Conservation (phyloP, 2,113 vertebrate genomes). For the Pan troglodytes region NHGRI_mPanTro3-v2.1_pri NC_072421.2:7153501-7154000, state of each 20-base stretch:
- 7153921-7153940: no score
- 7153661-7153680: not conserved
- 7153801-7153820: not conserved
- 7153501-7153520: not conserved
- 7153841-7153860: not conserved
- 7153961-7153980: no score
- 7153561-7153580: not conserved
- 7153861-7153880: no score
- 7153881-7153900: no score
- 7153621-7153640: not conserved
- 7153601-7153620: not conserved
- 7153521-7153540: not conserved
- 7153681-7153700: not conserved
- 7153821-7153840: not conserved
- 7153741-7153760: not conserved
- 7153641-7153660: not conserved
- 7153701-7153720: not conserved
- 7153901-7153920: no score
- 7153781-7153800: not conserved
- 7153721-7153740: not conserved
- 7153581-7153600: not conserved
- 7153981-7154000: no score
- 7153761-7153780: not conserved
- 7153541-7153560: not conserved
- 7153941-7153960: no score